Base-by-base conservation (phyloP, 2,113 vertebrate species). In the Menidia beryllina region DNA sequence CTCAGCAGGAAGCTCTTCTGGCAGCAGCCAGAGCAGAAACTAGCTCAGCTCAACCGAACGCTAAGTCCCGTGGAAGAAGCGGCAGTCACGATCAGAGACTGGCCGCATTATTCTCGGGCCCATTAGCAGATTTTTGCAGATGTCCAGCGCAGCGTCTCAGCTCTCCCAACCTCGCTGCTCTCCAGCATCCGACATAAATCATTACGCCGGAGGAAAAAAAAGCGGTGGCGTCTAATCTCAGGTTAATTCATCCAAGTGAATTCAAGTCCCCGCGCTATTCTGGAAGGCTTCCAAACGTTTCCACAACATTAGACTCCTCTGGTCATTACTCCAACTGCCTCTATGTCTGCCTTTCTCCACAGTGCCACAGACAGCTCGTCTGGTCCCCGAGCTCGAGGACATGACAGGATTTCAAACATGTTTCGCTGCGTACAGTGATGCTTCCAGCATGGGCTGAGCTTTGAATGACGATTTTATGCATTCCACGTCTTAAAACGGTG, bases 221-320 rank as follows among this genome's bases (percentile, higher is more conserved):
- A 83, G 64, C 39, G 66, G 39, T 12, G 69, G 72, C 58, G 79
- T 88, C 79, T 69, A 59, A 83, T 60, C 77, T 72, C 54, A 72
- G 34, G 20, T 79, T 86, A 82, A 87, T 86, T 81, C 69, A 68
- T 53, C 60, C 17, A 19, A 78, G 82, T 73, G 63, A 80, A 80
- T 83, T 63, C 48, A 78, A 80, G 75, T 56, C 69, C 56, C 64
- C 34, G 77, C 59, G 77, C 59, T 25, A 19, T 60, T 70, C 81
- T 90, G 86, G 88, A 82, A 5, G 66, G 50, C 64, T 84, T 90
- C 86, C 88, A 90, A 86, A 88, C 73, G 74, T 84, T 72, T 81
- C 66, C 72, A 82, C 64, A 49, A 73, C 78, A 89, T 91, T 89
- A 89, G 66, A 78, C 54, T 75, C 60, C 48, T 77, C 72, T 14